Evolutionary conservation across 1,140 invertebrate genomes (phyloP), one percentile per base, ranked within the genome.

Genomic region (Mercenaria mercenaria): DNA sequence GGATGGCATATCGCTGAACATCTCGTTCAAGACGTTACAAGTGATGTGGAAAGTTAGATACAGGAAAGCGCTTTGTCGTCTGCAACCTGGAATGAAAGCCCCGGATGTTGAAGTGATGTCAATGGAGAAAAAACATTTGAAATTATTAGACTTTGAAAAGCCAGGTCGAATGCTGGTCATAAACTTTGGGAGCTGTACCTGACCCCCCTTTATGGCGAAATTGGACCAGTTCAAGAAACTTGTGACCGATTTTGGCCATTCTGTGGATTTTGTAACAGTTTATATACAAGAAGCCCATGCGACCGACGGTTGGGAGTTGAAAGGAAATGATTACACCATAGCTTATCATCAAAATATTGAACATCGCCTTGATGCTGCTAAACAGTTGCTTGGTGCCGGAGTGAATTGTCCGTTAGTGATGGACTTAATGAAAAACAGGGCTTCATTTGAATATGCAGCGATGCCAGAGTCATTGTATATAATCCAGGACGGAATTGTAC

Each of bases 161-260:
- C 67, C 61, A 1, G 90, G 81, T 23, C 86, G 94, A n/a, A 91
- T 93, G 4, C 89, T 94, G 56, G 90, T 94, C 32, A 83, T 94
- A 13, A 92, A 92, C 90, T 94, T 94, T 67, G 94, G 94, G 0
- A 94, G 93, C 84, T 94, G 93, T 82, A 93, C 91, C 91, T 94
- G 93, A 94, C 92, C 93, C 10, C 88, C 92, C 64, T 93, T 93
- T 77, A 91, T 93, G 83, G 88, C 80, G 52, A 90, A 92, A 43
- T 69, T 93, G 67, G 89, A 87, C 20, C 80, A 83, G 41, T 93
- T 93, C 79, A 90, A 89, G 15, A 52, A 76, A 72, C 37, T 93
- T 50, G 88, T 91, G 41, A 23, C 69, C 32, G 77, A 93, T n/a
- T 94, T 92, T 61, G 83, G 84, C 56, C 82, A 82, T 56, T 39